Evolutionary conservation across 2,113 vertebrate genomes (phyloP).

Genomic region (Oncorhynchus mykiss): DNA sequence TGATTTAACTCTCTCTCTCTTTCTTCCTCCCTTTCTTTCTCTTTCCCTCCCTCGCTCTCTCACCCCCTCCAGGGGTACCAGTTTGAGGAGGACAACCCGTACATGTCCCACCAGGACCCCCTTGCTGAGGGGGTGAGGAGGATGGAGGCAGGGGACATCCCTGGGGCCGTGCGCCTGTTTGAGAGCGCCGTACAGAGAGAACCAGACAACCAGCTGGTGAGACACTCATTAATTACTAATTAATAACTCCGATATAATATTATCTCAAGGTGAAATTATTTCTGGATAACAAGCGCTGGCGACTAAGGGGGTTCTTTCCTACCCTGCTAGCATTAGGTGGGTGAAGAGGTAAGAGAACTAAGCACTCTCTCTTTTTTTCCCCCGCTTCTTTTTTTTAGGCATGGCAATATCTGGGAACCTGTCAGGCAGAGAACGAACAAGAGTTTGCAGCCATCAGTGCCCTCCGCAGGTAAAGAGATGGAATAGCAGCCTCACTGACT

Average conservation of each 20-base stretch:
- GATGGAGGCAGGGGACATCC: constrained; percentile 91
- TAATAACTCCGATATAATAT: too few relatives aligned
- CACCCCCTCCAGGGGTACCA: constrained; percentile 83
- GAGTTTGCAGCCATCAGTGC: constrained; percentile 96
- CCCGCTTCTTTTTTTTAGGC: constrained; percentile 70
- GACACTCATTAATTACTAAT: constrained; percentile 31
- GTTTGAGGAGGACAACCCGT: constrained; percentile 97
- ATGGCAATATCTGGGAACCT: constrained; percentile 97
- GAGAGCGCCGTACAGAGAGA: constrained; percentile 92
- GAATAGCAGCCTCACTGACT: constrained; percentile 9
- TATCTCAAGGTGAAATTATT: too few relatives aligned
- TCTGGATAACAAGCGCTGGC: too few relatives aligned
- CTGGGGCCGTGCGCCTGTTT: constrained; percentile 91
- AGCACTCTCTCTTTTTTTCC: background rate
- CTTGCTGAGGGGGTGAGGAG: constrained; percentile 88
- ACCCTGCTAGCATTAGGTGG: too few relatives aligned
- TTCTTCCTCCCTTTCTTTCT: background rate
- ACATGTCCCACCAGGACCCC: constrained; percentile 86
- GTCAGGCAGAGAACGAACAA: constrained; percentile 97
- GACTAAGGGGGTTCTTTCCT: too few relatives aligned
- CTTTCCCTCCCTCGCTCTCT: background rate
- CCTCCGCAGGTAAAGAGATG: constrained; percentile 83
- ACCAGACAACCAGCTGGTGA: constrained; percentile 92
- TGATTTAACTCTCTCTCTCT: background rate
- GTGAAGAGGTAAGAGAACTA: too few relatives aligned